Evolutionary conservation across 2,888 invertebrate genomes (phyloP).

Genomic region (Panzeria rudis): DNA sequence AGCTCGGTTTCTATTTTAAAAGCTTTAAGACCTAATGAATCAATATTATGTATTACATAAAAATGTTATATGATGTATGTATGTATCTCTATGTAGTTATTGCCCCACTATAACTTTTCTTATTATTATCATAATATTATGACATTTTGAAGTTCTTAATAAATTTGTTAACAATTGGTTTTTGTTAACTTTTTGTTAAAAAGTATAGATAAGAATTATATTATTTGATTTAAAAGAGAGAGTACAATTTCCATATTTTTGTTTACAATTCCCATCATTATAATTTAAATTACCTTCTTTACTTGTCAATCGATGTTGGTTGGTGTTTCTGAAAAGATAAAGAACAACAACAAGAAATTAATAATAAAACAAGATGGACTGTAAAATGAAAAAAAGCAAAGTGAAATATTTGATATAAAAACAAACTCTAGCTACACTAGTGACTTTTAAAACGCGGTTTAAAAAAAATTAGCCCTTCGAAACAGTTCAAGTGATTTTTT

Average conservation of each 20-base stretch:
- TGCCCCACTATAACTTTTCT: neutral
- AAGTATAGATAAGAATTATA: conserved; percentile 31
- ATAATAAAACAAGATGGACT: conserved; percentile 32
- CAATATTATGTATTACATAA: no score
- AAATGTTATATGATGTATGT: no score
- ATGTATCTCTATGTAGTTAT: no score
- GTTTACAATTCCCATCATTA: conserved; percentile 70
- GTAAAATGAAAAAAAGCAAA: conserved; percentile 46
- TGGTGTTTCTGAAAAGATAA: conserved; percentile 47
- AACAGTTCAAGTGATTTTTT: no score
- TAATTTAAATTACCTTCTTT: conserved; percentile 64
- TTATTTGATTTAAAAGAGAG: conserved; percentile 15
- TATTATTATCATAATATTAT: conserved; percentile 25
- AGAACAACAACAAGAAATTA: neutral
- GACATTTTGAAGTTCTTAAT: conserved; percentile 26
- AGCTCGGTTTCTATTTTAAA: no score
- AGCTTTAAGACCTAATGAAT: no score
- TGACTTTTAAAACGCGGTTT: neutral
- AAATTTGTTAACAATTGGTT: conserved; percentile 39
- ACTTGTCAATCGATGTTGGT: conserved; percentile 45
- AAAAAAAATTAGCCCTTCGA: no score
- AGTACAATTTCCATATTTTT: conserved; percentile 46
- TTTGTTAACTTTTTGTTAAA: conserved; percentile 9
- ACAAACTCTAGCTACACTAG: conserved; percentile 12
- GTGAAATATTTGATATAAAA: conserved; percentile 53